Conservation (phyloP, 2,888 invertebrate species). For the Nesidiocoris tenuis region DNA sequence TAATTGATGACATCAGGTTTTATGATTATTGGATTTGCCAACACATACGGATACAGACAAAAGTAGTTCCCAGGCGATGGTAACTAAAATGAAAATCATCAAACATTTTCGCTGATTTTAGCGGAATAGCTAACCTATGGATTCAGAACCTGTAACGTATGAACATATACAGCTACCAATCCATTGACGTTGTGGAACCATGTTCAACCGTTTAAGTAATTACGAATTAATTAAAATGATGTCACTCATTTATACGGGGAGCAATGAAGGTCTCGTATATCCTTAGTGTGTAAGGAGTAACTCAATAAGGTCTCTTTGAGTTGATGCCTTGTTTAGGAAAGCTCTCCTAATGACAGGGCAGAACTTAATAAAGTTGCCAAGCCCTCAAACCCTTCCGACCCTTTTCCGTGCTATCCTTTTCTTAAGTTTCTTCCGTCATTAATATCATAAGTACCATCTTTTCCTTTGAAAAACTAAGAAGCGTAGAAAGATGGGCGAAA, state of each 20-base stretch:
- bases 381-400: not conserved
- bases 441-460: conserved; percentile 36
- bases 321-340: conserved; percentile 37
- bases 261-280: conserved; percentile 25
- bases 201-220: conserved; percentile 27
- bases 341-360: conserved; percentile 41
- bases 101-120: too few species aligned
- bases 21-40: too few species aligned
- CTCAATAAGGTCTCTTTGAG: conserved; percentile 33
- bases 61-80: too few species aligned
- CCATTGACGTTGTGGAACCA: not conserved
- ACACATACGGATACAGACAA: too few species aligned
- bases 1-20: too few species aligned
- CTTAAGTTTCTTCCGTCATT: conserved; percentile 29
- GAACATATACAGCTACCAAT: not conserved
- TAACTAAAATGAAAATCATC: too few species aligned
- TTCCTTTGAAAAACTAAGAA: conserved; percentile 25
- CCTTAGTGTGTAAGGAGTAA: conserved; percentile 34
- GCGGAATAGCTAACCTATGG: too few species aligned
- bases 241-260: conserved; percentile 26
- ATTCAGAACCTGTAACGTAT: too few species aligned
- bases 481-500: not conserved
- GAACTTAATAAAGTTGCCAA: conserved; percentile 31
- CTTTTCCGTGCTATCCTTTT: not conserved
- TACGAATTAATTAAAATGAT: conserved; percentile 23